Evolutionary conservation across 2,888 invertebrate species (phyloP).

Genomic region (Agrotis exclamationis): DNA sequence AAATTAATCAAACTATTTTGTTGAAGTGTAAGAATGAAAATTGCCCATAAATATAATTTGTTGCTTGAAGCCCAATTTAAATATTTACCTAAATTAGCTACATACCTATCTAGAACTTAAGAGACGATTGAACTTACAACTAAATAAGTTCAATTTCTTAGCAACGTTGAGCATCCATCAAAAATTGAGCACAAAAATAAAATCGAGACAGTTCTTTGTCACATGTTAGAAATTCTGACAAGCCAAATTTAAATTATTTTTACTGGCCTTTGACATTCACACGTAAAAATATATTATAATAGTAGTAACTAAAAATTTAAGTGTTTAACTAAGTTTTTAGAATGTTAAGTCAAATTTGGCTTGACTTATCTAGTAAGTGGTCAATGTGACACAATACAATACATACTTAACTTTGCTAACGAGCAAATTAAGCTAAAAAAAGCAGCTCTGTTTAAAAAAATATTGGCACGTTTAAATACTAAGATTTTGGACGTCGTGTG

Average conservation of each 20-base stretch:
- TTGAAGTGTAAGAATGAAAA: not conserved
- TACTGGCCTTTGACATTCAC: slow-evolving; percentile 69
- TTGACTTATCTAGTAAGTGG: slow-evolving; percentile 43
- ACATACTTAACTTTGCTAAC: slow-evolving; percentile 25
- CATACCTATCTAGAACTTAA: slow-evolving; percentile 23
- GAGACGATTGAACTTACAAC: slow-evolving; percentile 38
- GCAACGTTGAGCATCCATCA: slow-evolving; percentile 52
- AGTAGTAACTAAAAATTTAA: slow-evolving; percentile 18
- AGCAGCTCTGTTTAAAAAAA: slow-evolving; percentile 40
- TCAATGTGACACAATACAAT: slow-evolving; percentile 38
- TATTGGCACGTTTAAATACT: not conserved
- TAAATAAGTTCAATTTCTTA: slow-evolving; percentile 26
- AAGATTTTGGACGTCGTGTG: not conserved
- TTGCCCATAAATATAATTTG: not conserved
- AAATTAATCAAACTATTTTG: not conserved
- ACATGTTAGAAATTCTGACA: slow-evolving; percentile 40
- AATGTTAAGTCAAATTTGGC: slow-evolving; percentile 57
- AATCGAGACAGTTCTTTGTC: slow-evolving; percentile 35
- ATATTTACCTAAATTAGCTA: slow-evolving; percentile 25
- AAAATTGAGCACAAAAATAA: slow-evolving; percentile 49
- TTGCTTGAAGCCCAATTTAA: slow-evolving; percentile 9
- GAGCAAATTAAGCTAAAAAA: slow-evolving; percentile 57
- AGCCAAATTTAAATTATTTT: slow-evolving; percentile 59
- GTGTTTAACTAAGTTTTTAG: slow-evolving; percentile 41
- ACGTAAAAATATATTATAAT: slow-evolving; percentile 43